Percentiles rank a stretch among this genome's conserved stretches.
phyloP scores from a whole-genome alignment of 2,113 vertebrate species.

The Proterorhinus semilunaris region DNA sequence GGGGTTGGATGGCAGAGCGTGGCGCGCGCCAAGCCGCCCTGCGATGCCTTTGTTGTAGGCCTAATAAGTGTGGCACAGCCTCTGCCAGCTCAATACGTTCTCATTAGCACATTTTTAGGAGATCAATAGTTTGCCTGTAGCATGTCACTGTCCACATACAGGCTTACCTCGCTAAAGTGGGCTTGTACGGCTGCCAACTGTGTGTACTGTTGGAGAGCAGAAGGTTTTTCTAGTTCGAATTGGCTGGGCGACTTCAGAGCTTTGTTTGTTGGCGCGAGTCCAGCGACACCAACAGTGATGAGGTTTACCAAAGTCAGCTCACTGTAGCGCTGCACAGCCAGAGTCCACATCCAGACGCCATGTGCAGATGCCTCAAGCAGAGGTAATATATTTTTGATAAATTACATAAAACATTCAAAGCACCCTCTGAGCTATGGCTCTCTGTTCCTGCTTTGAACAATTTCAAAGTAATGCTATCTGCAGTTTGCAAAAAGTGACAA shows the following conservation, averaged over 20 bases:
- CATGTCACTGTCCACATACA: conserved; percentile 23
- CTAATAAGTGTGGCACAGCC: conserved; percentile 23
- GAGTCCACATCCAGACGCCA: neutral
- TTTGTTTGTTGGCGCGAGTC: conserved; percentile 34
- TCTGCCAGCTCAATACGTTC: conserved; percentile 20
- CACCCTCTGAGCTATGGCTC: neutral
- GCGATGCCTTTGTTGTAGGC: conserved; percentile 22
- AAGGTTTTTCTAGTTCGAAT: conserved; percentile 37
- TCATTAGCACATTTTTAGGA: conserved; percentile 22
- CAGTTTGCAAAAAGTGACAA: neutral
- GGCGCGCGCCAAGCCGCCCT: conserved; percentile 24
- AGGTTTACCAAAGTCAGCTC: conserved; percentile 14
- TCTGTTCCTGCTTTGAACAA: neutral
- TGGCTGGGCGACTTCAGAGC: conserved; percentile 25
- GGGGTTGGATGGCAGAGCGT: conserved; percentile 16
- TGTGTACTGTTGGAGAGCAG: conserved; percentile 42
- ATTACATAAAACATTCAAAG: neutral
- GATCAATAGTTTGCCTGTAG: conserved; percentile 34
- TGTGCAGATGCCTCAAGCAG: neutral
- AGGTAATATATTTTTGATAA: conserved; percentile 6
- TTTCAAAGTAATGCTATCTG: neutral
- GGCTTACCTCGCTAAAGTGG: conserved; percentile 4
- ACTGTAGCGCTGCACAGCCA: conserved; percentile 2
- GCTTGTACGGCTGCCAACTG: conserved; percentile 37
- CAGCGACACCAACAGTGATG: conserved; percentile 31